Base-by-base conservation (phyloP, 2,113 vertebrate species). In the Aphyosemion australe region DNA sequence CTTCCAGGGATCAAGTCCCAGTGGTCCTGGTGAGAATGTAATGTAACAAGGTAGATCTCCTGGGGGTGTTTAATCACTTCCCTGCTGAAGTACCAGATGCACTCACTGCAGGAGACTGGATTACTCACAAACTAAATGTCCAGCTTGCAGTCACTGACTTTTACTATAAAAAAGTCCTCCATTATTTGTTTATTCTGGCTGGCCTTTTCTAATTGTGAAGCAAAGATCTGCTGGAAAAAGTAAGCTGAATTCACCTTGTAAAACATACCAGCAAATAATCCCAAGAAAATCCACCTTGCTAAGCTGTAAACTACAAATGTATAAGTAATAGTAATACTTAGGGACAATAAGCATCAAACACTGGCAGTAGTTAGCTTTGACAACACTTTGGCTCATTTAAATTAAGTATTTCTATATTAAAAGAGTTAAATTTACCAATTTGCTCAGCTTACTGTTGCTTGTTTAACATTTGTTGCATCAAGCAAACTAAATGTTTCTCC, bases 11-110 rank as follows among this genome's bases (percentile, higher is more conserved):
- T 11, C 53, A 20, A 43, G 41, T 59, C 79, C 61, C 63, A 67
- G 64, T 26, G 66, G 71, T 47, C 83, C 76, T 76, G 78, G 37
- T 78, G 65, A 79, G 74, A 70, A 70, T 75, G 57, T 77, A 87
- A 81, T 81, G 79, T 71, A 85, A 86, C 74, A 72, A 81, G 61
- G 68, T 83, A 82, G 79, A 84, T 69, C 69, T 72, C 80, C 55
- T 57, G 19, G 9, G 66, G 84, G 72, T 61, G 39, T 83, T 75
- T 84, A 85, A 86, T 87, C 67, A 50, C 69, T 72, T 72, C 80
- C 84, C 83, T 72, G 71, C 75, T 69, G 65, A 80, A 79, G 41
- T 26, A 79, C 63, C 87, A 87, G 79, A 83, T 88, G 86, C 60
- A 56, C 46, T 78, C 79, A 62, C 80, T 50, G 74, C 71, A 69